A percentile compares a stretch with the other conserved stretches of the same genome.
Conservation (phyloP, 37 sponge, comb jelly and placozoan genomes). For the Halichondria panicea region DNA sequence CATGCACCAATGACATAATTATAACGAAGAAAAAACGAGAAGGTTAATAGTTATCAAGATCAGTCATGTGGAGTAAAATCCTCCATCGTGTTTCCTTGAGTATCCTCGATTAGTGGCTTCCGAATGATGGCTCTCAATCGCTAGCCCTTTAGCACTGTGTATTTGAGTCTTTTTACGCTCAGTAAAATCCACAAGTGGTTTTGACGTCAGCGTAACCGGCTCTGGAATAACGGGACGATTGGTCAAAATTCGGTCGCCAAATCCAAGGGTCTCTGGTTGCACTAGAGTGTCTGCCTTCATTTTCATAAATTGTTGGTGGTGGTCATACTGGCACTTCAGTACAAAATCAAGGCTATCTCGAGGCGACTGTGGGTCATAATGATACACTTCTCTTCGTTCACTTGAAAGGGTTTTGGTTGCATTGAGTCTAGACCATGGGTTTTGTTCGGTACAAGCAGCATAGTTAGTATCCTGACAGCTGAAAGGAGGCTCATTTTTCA, state of each 20-base stretch:
- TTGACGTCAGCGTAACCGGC: slow-evolving; percentile 52
- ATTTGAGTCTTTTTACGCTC: slow-evolving; percentile 62
- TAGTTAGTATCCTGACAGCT: neutral
- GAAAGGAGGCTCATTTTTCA: neutral
- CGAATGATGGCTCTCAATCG: slow-evolving; percentile 93
- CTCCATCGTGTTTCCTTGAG: slow-evolving; percentile 97
- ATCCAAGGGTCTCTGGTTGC: slow-evolving; percentile 82
- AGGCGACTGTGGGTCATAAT: slow-evolving; percentile 91
- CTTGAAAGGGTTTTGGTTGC: slow-evolving; percentile 81
- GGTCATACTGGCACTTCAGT: slow-evolving; percentile 90
- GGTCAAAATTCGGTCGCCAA: slow-evolving; percentile 70
- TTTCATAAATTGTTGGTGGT: slow-evolving; percentile 82
- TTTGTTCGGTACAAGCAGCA: neutral
- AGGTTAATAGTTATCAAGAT: too few species aligned
- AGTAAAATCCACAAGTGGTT: slow-evolving; percentile 26
- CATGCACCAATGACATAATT: too few species aligned
- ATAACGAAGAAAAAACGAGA: too few species aligned
- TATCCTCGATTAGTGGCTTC: slow-evolving; percentile 96
- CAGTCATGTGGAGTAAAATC: slow-evolving; percentile 87
- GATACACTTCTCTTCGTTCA: slow-evolving; percentile 53
- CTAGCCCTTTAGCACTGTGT: slow-evolving; percentile 69
- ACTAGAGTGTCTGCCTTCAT: slow-evolving; percentile 76
- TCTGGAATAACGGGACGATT: slow-evolving; percentile 51
- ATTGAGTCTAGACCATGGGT: slow-evolving; percentile 82
- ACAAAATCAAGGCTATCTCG: slow-evolving; percentile 90